Percentiles rank a stretch among this genome's conserved stretches.
Evolutionary conservation across 1,140 invertebrate species (phyloP).

Genomic region (Bombus picipes): DNA sequence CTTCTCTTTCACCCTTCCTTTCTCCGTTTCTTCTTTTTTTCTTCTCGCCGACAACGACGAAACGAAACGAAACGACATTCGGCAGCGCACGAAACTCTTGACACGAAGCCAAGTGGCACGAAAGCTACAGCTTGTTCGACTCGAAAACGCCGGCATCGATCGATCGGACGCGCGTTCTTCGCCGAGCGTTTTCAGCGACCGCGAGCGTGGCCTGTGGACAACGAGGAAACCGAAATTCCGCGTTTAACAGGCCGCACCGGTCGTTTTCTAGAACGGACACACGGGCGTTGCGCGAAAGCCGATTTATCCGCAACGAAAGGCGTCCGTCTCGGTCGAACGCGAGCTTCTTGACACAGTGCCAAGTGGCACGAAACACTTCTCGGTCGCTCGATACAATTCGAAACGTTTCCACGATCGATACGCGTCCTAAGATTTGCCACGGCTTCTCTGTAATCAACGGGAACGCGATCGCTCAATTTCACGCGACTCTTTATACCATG

Average conservation of each 20-base stretch:
- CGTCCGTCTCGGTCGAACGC: constrained; percentile 40
- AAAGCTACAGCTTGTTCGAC: constrained; percentile 22
- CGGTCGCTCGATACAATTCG: constrained; percentile 36
- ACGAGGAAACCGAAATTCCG: constrained; percentile 9
- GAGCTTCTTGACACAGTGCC: constrained; percentile 67
- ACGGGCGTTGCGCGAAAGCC: neutral
- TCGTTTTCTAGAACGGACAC: constrained; percentile 10
- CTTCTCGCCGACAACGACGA: neutral
- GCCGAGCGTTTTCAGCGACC: neutral
- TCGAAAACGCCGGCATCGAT: constrained; percentile 1
- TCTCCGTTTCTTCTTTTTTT: neutral
- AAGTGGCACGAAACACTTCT: constrained; percentile 65
- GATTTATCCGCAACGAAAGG: constrained; percentile 17
- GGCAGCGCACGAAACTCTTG: constrained; percentile 58
- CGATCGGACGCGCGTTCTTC: constrained; percentile 6
- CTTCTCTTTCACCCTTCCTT: neutral
- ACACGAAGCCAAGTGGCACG: constrained; percentile 70
- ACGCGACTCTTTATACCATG: neutral
- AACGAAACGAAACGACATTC: constrained; percentile 26
- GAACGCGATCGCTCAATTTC: neutral
- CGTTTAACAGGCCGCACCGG: neutral
- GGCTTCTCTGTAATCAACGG: neutral
- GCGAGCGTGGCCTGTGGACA: too few relatives aligned
- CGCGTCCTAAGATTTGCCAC: neutral
- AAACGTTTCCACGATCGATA: constrained; percentile 58